phyloP scores from a whole-genome alignment of 2,797 vertebrate species.

The Artibeus lituratus region DNA sequence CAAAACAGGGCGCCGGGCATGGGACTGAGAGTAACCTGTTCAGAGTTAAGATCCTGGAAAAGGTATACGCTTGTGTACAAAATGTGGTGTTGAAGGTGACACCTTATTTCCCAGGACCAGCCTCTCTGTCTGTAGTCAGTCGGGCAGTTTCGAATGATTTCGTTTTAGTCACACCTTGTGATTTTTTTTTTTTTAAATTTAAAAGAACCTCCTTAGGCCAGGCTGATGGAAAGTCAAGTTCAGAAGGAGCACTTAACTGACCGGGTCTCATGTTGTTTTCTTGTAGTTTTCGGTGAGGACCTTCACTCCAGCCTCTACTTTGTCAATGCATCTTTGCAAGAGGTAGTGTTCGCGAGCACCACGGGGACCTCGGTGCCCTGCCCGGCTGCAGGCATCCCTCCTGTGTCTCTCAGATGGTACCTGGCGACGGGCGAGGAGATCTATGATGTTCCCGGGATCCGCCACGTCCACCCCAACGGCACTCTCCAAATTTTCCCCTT shows the following conservation, averaged over 20 bases:
- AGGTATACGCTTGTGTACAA: not conserved
- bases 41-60: not conserved
- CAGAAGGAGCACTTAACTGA: rapidly evolving
- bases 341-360: conserved; percentile 99
- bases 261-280: conserved; percentile 34
- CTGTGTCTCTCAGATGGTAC: conserved; percentile 98
- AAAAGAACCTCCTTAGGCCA: not conserved
- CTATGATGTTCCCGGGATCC: conserved; percentile 99
- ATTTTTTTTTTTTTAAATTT: not conserved
- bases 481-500: conserved; percentile 99
- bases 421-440: conserved; percentile 99
- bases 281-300: conserved; percentile 97
- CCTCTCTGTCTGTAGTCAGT: not conserved
- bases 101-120: not conserved
- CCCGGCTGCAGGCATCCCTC: conserved; percentile 94
- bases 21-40: not conserved
- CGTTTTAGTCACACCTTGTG: rapidly evolving
- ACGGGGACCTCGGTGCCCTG: conserved; percentile 98
- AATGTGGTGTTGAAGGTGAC: not conserved
- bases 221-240: rapidly evolving
- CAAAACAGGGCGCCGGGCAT: rapidly evolving
- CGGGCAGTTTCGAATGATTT: not conserved
- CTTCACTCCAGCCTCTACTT: conserved; percentile 99
- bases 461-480: conserved; percentile 98
- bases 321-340: conserved; percentile 99